Evolutionary conservation across 2,888 invertebrate species (phyloP).

Genomic region (Parnassius orleans): DNA sequence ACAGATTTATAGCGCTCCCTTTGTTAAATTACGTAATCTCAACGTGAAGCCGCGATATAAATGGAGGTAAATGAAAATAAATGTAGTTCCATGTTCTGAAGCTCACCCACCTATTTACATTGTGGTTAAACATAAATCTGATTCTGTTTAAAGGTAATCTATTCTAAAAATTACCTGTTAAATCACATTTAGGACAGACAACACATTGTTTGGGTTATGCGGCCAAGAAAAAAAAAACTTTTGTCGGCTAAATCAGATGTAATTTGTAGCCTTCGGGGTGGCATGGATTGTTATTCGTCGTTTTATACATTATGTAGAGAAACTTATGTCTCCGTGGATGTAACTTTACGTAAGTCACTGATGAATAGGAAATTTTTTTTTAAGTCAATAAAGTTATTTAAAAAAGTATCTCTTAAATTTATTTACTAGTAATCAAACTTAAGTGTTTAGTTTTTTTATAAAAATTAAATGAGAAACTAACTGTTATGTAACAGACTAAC

Average conservation of each 20-base stretch:
- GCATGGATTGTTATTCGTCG: conserved; percentile 61
- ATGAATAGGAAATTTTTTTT: too few species aligned
- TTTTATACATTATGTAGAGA: conserved; percentile 54
- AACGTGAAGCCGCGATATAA: conserved; percentile 78
- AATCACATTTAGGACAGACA: conserved; percentile 79
- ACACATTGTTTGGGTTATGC: conserved; percentile 72
- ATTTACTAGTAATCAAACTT: too few species aligned
- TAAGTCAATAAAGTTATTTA: too few species aligned
- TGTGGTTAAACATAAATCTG: conserved; percentile 68
- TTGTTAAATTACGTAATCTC: conserved; percentile 81
- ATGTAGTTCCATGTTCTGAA: conserved; percentile 78
- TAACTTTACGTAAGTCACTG: too few species aligned
- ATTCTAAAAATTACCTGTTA: conserved; percentile 78
- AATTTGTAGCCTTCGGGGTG: conserved; percentile 76
- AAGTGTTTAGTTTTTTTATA: conserved; percentile 17
- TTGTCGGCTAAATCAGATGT: conserved; percentile 63
- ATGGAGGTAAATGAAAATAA: conserved; percentile 80
- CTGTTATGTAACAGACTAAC: conserved; percentile 7
- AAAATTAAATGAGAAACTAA: neutral
- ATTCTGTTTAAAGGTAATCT: conserved; percentile 73
- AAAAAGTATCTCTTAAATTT: too few species aligned
- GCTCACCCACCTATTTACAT: conserved; percentile 75
- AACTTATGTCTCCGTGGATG: too few species aligned
- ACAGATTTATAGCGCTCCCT: conserved; percentile 77
- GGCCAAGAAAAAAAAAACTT: conserved; percentile 59